Base-by-base conservation (phyloP, 1,140 invertebrate species). In the Drosophila simulans region DNA sequence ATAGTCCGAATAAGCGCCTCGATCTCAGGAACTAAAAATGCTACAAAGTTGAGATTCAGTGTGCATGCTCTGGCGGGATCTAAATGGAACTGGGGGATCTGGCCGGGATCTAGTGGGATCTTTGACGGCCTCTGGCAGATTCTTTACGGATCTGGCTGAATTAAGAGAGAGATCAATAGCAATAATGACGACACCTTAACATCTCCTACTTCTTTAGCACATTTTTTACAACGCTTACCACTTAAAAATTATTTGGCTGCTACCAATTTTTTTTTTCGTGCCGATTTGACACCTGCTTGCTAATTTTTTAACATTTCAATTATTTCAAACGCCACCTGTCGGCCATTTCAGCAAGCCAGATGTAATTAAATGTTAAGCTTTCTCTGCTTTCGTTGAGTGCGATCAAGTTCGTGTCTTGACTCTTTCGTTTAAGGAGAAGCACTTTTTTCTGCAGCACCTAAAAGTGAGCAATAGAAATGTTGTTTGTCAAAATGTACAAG, bases 341-440 rank as follows among this genome's bases (percentile, higher is more conserved):
- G 17, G 4, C 66, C 40, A 12, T 40, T 40, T 40, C 1, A 2
- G 0, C 12, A 42, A 31, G 13, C 8, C 27, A 12, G 0, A 39
- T 13, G 22, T 25, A 4, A 10, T 15, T 22, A 69, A 22, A 17
- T 31, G 13, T 13, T n/a, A 27, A 68, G 68, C 73, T 77, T 77
- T 43, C 22, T 34, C 22, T 13, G 39, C 34, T 55, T 77, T 82
- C 69, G 80, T 79, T 51, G 22, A 65, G 49, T 46, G 17, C 11
- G 2, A 43, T 5, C 25, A 37, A 79, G 85, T 89, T 89, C 42
- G 85, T 84, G 84, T 89, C 84, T 84, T 63, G 84, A 71, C 76
- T 89, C 84, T 62, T 89, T 89, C 73, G 64, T 71, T 80, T 51
- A 12, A 25, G 3, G 27, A 13, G 35, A 12, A 7, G n/a, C 10